Percentiles rank a stretch among this genome's conserved stretches.
Conservation (phyloP, 2,888 invertebrate genomes). For the Plusia festucae region DNA sequence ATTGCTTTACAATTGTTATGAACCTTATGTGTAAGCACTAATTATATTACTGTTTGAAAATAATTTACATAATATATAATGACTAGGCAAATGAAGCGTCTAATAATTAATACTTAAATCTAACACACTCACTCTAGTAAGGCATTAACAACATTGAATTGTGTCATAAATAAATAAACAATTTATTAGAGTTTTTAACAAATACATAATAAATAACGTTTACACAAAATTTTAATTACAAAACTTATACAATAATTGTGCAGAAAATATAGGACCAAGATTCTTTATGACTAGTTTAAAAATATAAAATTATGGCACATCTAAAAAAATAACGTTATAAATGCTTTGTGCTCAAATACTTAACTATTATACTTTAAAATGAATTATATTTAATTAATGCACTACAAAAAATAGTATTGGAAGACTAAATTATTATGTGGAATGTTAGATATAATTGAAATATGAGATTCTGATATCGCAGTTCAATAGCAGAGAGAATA, state of each 20-base stretch:
- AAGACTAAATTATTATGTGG: slow-evolving; percentile 62
- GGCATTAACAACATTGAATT: slow-evolving; percentile 70
- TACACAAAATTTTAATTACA: slow-evolving; percentile 37
- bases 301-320: slow-evolving; percentile 56
- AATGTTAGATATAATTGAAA: slow-evolving; percentile 52
- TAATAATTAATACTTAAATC: slow-evolving; percentile 66
- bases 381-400: slow-evolving; percentile 38
- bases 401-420: slow-evolving; percentile 55
- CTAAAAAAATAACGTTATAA: slow-evolving; percentile 34
- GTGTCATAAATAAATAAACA: slow-evolving; percentile 57
- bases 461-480: slow-evolving; percentile 49
- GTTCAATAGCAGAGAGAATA: slow-evolving; percentile 31
- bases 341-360: slow-evolving; percentile 54
- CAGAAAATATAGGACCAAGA: slow-evolving; percentile 51
- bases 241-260: slow-evolving; percentile 52
- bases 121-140: slow-evolving; percentile 76
- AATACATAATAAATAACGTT: slow-evolving; percentile 59
- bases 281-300: slow-evolving; percentile 56
- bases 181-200: slow-evolving; percentile 46
- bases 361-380: slow-evolving; percentile 48
- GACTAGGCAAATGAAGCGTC: slow-evolving; percentile 72
- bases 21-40: slow-evolving; percentile 48
- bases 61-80: slow-evolving; percentile 55
- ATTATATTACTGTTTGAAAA: slow-evolving; percentile 40
- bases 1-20: slow-evolving; percentile 41